Conservation (phyloP, 2,797 vertebrate genomes). For the Trematocara caparti region DNA sequence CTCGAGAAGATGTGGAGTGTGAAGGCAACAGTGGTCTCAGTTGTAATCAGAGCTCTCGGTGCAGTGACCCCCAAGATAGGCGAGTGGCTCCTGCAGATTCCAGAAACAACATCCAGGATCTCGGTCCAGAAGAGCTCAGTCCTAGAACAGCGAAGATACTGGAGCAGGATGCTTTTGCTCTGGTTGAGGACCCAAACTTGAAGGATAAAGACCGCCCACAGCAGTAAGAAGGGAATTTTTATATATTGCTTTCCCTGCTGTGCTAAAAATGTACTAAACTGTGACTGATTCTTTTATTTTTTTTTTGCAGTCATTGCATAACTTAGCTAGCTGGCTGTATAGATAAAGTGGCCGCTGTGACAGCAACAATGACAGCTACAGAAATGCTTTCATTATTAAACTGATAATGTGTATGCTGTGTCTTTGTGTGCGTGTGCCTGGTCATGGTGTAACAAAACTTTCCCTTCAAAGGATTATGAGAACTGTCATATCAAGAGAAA, state of each 20-base stretch:
- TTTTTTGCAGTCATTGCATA: background rate
- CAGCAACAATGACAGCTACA: background rate
- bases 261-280: background rate
- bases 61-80: background rate
- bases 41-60: background rate
- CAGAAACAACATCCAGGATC: background rate
- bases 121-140: background rate
- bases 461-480: slow-evolving; percentile 24
- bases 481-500: slow-evolving; percentile 40
- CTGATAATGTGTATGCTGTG: background rate
- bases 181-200: background rate
- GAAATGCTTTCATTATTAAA: background rate
- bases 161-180: background rate
- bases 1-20: background rate
- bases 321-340: background rate
- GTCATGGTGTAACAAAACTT: slow-evolving; percentile 12
- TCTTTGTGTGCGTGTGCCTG: background rate
- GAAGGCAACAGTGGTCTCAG: background rate
- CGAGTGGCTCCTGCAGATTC: background rate
- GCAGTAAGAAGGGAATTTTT: background rate
- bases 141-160: background rate
- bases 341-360: background rate
- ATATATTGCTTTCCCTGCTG: background rate
- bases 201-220: background rate
- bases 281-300: background rate